phyloP scores from a whole-genome alignment of 2,797 vertebrate genomes.

The Ateles fusciceps region DNA sequence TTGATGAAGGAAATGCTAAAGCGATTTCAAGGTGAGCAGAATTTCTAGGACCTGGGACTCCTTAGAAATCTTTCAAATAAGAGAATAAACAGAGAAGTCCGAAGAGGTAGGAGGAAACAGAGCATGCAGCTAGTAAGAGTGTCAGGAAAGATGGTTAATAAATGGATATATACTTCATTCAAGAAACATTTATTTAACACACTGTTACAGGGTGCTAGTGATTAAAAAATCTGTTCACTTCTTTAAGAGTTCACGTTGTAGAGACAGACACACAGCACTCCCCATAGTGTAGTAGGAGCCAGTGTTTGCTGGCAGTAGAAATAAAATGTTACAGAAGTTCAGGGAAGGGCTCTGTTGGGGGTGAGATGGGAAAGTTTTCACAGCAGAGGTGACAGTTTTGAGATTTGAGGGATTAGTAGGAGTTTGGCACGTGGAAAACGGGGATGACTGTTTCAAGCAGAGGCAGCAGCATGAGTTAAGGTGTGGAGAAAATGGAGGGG shows the following conservation, averaged over 20 bases:
- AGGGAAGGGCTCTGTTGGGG: not conserved
- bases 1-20: slow-evolving; percentile 60
- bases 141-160: not conserved
- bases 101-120: not conserved
- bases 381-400: not conserved
- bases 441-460: not conserved
- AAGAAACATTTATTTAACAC: not conserved
- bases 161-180: not conserved
- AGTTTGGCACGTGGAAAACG: not conserved
- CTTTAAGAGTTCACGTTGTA: not conserved
- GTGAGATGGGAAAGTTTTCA: not conserved
- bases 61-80: not conserved
- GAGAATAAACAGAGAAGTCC: not conserved
- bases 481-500: not conserved
- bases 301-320: not conserved
- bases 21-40: slow-evolving; percentile 44
- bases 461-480: not conserved
- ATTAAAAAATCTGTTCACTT: not conserved
- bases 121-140: not conserved
- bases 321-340: not conserved
- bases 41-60: not conserved
- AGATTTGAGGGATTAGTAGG: not conserved
- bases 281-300: too few species aligned
- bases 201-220: not conserved
- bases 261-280: not conserved